These are phyloP conservation scores for Ifrita kowaldi DNA, from an alignment of 2,113 vertebrate species.

Conservation along the genomic window DNA sequence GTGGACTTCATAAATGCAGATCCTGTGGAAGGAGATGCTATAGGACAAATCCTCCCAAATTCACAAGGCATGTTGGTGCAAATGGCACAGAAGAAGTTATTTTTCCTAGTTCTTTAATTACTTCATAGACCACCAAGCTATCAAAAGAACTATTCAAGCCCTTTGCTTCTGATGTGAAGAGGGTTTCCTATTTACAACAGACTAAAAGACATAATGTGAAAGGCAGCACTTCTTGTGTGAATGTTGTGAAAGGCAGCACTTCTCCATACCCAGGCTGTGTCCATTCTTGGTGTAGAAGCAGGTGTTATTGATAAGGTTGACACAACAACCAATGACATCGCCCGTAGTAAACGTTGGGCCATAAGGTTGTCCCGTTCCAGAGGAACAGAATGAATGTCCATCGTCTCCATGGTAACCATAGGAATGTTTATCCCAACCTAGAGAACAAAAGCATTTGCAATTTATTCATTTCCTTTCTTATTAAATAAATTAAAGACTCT, in stretches of 20 bases:
- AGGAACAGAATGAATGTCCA: constrained; percentile 86
- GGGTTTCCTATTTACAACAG: not conserved
- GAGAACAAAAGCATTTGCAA: constrained; percentile 53
- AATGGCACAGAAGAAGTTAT: not conserved
- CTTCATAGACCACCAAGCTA: not conserved
- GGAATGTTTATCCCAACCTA: constrained; percentile 86
- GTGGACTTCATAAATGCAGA: not conserved
- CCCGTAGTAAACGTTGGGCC: constrained; percentile 84
- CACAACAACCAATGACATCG: constrained; percentile 85
- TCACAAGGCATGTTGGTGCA: not conserved
- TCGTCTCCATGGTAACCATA: constrained; percentile 87
- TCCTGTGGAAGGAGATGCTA: not conserved
- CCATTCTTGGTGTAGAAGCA: constrained; percentile 87
- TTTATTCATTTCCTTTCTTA: not conserved
- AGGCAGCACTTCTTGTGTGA: constrained; percentile 1
- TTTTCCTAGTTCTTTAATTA: not conserved
- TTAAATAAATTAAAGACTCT: not conserved
- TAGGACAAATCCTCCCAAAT: not conserved
- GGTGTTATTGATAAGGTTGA: constrained; percentile 85
- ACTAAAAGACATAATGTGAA: not conserved
- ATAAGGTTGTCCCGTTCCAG: constrained; percentile 83
- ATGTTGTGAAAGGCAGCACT: not conserved
- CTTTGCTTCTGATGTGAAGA: not conserved
- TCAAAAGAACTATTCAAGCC: not conserved
- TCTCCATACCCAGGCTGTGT: constrained; percentile 81